A percentile compares a stretch with the other conserved stretches of the same genome.
phyloP scores from a whole-genome alignment of 2,888 invertebrate species.

The Beris chalybata region DNA sequence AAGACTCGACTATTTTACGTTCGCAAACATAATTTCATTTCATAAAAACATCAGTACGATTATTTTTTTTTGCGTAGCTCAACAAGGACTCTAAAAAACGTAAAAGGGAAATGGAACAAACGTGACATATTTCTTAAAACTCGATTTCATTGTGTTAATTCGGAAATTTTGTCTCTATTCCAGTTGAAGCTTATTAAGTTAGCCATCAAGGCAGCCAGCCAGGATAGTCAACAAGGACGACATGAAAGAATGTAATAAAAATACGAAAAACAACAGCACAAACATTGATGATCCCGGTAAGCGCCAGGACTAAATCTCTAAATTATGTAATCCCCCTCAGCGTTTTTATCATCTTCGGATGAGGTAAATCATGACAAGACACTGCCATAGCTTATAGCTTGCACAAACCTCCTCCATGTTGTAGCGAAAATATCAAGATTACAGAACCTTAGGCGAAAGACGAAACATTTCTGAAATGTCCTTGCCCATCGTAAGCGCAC shows the following conservation, averaged over 20 bases:
- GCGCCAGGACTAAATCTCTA: slow-evolving; percentile 7
- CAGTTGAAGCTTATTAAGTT: not conserved
- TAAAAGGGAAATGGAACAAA: slow-evolving; percentile 3
- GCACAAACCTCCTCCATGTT: not conserved
- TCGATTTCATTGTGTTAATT: slow-evolving; percentile 1
- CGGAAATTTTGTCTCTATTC: slow-evolving; percentile 3
- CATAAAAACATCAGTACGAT: too few relatives aligned
- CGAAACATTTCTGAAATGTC: slow-evolving; percentile 2
- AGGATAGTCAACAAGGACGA: not conserved
- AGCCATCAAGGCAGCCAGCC: not conserved
- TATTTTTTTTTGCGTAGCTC: too few relatives aligned
- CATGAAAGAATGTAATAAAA: too few relatives aligned
- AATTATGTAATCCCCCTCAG: slow-evolving; percentile 19
- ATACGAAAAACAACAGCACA: slow-evolving; percentile 5
- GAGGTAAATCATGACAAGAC: slow-evolving; percentile 18
- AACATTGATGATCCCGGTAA: slow-evolving; percentile 16
- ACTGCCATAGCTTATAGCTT: not conserved
- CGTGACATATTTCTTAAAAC: slow-evolving; percentile 13
- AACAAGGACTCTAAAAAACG: too few relatives aligned
- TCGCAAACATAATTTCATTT: too few relatives aligned
- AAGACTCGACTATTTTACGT: too few relatives aligned
- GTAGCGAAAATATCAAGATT: slow-evolving; percentile 2
- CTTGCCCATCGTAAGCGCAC: not conserved
- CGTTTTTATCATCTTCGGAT: slow-evolving; percentile 12
- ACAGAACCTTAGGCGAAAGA: not conserved